These are phyloP conservation scores for Anticlea derivata DNA, from an alignment of 2,888 invertebrate genomes.

Conservation along the genomic window DNA sequence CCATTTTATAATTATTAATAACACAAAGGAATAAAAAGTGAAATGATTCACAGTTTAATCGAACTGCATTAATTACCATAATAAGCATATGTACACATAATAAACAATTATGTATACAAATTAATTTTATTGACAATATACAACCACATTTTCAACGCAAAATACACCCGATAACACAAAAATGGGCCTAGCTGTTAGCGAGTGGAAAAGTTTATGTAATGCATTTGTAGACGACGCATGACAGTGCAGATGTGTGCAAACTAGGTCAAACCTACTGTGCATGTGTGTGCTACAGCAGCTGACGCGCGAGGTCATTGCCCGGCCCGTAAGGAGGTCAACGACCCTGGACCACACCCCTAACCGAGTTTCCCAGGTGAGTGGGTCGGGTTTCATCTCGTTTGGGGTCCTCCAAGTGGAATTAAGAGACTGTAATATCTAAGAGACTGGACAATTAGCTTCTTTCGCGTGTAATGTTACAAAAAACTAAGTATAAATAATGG, in stretches of 20 bases:
- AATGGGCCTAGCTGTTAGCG: conserved; percentile 33
- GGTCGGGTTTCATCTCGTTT: conserved; percentile 41
- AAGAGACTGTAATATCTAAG: no score
- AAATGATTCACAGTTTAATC: conserved; percentile 29
- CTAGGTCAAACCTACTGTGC: conserved; percentile 46
- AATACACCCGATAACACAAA: conserved; percentile 1
- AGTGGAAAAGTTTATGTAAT: conserved; percentile 50
- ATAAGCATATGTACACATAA: neutral
- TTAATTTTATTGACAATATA: neutral
- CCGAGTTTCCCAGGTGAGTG: conserved; percentile 43
- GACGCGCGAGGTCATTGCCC: conserved; percentile 62
- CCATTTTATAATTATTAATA: conserved; percentile 16
- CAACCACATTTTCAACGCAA: neutral
- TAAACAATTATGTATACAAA: conserved; percentile 1
- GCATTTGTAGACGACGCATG: conserved; percentile 30
- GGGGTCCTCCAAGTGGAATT: conserved; percentile 3
- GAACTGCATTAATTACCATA: conserved; percentile 2
- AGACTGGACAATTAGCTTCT: neutral
- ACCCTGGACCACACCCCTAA: conserved; percentile 52
- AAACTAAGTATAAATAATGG: no score
- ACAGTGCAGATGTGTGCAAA: conserved; percentile 38
- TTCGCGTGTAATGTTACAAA: no score
- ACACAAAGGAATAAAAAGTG: conserved; percentile 25
- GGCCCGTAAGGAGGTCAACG: conserved; percentile 52
- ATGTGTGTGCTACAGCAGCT: conserved; percentile 62